phyloP scores from a whole-genome alignment of 2,113 vertebrate species.

The Alethe castanea region DNA sequence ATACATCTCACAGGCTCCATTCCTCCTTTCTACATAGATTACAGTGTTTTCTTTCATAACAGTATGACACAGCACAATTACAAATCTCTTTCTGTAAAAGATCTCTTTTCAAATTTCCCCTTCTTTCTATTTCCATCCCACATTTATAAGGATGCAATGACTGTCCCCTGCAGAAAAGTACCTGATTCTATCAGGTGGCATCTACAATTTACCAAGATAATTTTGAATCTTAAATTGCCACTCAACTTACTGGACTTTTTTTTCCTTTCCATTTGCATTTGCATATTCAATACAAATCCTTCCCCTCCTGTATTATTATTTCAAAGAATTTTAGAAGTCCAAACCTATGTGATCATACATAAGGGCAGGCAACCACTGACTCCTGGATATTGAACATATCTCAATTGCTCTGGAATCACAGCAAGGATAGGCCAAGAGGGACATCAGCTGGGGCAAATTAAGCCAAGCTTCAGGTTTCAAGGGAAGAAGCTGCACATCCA shows the following conservation, averaged over 20 bases:
- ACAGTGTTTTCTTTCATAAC: not conserved
- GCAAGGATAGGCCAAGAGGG: not conserved
- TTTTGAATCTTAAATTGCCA: not conserved
- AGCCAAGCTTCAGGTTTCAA: conserved; percentile 15
- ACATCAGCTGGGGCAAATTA: not conserved
- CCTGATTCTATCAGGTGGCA: not conserved
- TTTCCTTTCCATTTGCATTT: not conserved
- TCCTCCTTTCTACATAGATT: not conserved
- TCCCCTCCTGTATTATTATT: not conserved
- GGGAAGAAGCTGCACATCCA: conserved; percentile 9
- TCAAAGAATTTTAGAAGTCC: not conserved
- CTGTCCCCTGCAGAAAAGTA: not conserved
- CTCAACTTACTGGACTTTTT: not conserved
- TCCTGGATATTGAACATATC: not conserved
- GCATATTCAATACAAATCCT: not conserved
- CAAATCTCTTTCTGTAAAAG: not conserved
- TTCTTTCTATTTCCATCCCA: not conserved
- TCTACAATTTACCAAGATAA: not conserved
- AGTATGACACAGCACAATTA: not conserved
- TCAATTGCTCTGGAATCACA: conserved; percentile 45
- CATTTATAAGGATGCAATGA: not conserved
- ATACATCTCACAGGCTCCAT: not conserved
- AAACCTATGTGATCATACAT: not conserved
- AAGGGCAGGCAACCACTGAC: not conserved
- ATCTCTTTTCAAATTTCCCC: not conserved